A percentile compares a stretch with the other conserved stretches of the same genome.
Evolutionary conservation across 2,113 vertebrate genomes (phyloP).

Genomic region (Murina feae): DNA sequence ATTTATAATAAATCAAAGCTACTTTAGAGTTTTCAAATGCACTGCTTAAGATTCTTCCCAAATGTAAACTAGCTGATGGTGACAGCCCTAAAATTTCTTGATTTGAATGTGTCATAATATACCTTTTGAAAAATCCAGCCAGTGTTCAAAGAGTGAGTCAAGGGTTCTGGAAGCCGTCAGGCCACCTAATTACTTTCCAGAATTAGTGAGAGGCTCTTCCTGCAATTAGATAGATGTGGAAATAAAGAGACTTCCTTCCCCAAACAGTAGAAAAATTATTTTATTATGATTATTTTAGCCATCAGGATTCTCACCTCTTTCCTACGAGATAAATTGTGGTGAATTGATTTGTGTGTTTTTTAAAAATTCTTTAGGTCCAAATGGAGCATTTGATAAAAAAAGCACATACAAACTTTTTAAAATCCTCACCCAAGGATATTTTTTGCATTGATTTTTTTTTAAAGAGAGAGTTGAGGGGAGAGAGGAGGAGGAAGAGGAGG

Average conservation of each 20-base stretch:
- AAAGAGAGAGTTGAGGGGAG: too few species aligned
- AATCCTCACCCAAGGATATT: too few species aligned
- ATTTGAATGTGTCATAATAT: not conserved
- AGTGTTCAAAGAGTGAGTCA: not conserved
- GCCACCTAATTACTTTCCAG: not conserved
- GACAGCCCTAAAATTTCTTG: not conserved
- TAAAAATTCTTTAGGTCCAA: too few species aligned
- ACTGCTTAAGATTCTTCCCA: constrained; percentile 3
- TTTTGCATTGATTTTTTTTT: too few species aligned
- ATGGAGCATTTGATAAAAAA: too few species aligned
- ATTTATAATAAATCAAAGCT: constrained; percentile 70
- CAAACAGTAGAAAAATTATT: not conserved
- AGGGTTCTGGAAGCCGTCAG: not conserved
- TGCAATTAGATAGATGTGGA: not conserved
- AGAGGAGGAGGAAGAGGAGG: too few species aligned
- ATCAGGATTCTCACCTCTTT: not conserved
- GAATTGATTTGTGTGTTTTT: not conserved
- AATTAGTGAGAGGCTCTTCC: not conserved
- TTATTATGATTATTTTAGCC: not conserved
- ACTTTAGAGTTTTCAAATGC: constrained; percentile 37
- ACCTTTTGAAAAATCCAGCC: not conserved
- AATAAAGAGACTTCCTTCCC: not conserved
- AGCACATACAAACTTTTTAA: too few species aligned
- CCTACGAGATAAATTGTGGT: not conserved
- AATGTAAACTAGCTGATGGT: not conserved